These are phyloP conservation scores for Pterocles orientalis DNA, from an alignment of 2,113 vertebrate genomes.

Conservation along the genomic window DNA sequence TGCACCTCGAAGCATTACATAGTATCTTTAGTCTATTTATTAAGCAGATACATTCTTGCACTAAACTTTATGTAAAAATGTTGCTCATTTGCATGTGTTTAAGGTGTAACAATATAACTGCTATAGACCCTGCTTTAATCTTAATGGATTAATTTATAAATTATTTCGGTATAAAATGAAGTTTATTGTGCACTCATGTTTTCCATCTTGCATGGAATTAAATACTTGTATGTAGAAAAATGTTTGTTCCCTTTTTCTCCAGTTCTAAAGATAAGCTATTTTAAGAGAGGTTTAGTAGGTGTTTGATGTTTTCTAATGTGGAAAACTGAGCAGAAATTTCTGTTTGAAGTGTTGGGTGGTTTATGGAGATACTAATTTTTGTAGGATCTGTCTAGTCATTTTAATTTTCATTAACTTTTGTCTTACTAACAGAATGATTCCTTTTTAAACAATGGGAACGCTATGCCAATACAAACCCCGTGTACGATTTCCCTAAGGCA, in stretches of 20 bases:
- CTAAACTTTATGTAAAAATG: slow-evolving; percentile 64
- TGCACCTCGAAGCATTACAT: slow-evolving; percentile 78
- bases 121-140: slow-evolving; percentile 55
- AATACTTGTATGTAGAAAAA: slow-evolving; percentile 65
- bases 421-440: background rate
- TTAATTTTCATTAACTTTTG: slow-evolving; percentile 56
- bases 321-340: slow-evolving; percentile 36
- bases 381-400: slow-evolving; percentile 56
- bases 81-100: slow-evolving; percentile 71
- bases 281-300: slow-evolving; percentile 1
- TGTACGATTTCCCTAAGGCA: slow-evolving; percentile 36
- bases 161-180: slow-evolving; percentile 60
- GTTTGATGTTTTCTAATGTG: slow-evolving; percentile 20
- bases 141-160: slow-evolving; percentile 43
- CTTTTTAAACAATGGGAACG: slow-evolving; percentile 6
- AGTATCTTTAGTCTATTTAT: slow-evolving; percentile 78
- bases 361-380: slow-evolving; percentile 32
- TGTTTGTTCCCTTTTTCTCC: slow-evolving; percentile 42
- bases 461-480: background rate
- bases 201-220: slow-evolving; percentile 72
- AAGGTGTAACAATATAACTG: slow-evolving; percentile 51
- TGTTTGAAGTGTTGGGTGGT: slow-evolving; percentile 17
- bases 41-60: slow-evolving; percentile 69
- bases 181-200: slow-evolving; percentile 45
- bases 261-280: slow-evolving; percentile 39